Percentiles rank a stretch among this genome's conserved stretches.
These are phyloP conservation scores for Thaleichthys pacificus DNA, from an alignment of 2,797 vertebrate genomes.

Conservation along the genomic window DNA sequence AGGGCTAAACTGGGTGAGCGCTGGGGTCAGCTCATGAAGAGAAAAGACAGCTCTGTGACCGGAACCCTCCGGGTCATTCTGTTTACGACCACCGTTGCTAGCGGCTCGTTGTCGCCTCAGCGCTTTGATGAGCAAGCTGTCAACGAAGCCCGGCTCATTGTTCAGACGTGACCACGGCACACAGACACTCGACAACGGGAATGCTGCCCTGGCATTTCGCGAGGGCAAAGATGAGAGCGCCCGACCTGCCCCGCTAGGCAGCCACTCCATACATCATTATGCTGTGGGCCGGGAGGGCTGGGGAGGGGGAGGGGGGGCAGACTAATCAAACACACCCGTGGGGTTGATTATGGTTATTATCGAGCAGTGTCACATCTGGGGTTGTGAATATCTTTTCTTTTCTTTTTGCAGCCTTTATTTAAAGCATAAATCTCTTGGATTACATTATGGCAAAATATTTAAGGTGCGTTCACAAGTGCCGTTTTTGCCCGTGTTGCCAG, in stretches of 20 bases:
- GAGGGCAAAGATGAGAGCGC: slow-evolving; percentile 50
- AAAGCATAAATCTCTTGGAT: not conserved
- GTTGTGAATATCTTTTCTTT: not conserved
- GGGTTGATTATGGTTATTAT: too few species aligned
- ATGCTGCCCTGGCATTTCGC: slow-evolving; percentile 66
- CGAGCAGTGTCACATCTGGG: not conserved
- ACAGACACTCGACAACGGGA: slow-evolving; percentile 50
- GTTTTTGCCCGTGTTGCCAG: too few species aligned
- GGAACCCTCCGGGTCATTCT: not conserved
- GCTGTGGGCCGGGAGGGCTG: slow-evolving; percentile 10
- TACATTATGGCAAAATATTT: not conserved
- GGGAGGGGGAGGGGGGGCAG: not conserved
- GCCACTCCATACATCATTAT: slow-evolving; percentile 58
- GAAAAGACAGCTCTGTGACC: not conserved
- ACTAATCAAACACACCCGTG: not conserved
- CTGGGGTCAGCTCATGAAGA: not conserved
- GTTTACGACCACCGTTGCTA: not conserved
- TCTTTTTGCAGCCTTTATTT: too few species aligned
- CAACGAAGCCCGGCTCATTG: slow-evolving; percentile 49
- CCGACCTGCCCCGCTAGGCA: slow-evolving; percentile 28
- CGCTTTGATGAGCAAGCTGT: slow-evolving; percentile 35
- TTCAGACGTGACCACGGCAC: slow-evolving; percentile 46
- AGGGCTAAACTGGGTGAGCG: too few species aligned
- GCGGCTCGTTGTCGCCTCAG: slow-evolving; percentile 17
- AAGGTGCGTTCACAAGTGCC: too few species aligned